These are phyloP conservation scores for Rhizoglyphus robini DNA, from an alignment of 1,140 invertebrate genomes.

Conservation along the genomic window DNA sequence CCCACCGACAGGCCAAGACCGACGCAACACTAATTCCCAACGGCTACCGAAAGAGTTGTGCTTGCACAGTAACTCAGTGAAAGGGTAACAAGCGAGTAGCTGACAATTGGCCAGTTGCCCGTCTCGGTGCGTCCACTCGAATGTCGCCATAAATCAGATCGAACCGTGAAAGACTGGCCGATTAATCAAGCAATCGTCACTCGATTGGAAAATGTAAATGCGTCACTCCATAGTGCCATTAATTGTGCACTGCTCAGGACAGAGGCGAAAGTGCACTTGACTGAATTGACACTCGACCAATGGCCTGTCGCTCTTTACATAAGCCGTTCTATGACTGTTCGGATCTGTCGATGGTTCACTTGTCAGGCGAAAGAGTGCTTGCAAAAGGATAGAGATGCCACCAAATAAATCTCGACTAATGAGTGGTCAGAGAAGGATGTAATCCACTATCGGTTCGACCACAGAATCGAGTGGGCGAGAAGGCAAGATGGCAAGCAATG, in stretches of 20 bases:
- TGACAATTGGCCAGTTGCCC: too few relatives aligned
- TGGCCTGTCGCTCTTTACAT: not conserved
- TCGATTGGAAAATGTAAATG: constrained; percentile 14
- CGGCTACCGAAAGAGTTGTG: not conserved
- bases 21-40: not conserved
- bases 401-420: too few relatives aligned
- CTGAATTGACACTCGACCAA: too few relatives aligned
- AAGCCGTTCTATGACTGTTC: not conserved
- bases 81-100: too few relatives aligned
- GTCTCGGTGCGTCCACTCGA: not conserved
- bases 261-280: too few relatives aligned
- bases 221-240: not conserved
- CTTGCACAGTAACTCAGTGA: not conserved
- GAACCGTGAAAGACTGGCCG: not conserved
- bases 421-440: too few relatives aligned
- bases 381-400: not conserved
- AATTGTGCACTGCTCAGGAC: too few relatives aligned
- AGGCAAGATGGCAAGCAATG: not conserved
- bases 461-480: too few relatives aligned
- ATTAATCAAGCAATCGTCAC: constrained; percentile 4
- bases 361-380: not conserved
- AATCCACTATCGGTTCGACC: too few relatives aligned
- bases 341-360: not conserved
- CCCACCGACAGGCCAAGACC: not conserved
- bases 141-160: not conserved